A percentile compares a stretch with the other conserved stretches of the same genome.
phyloP scores from a whole-genome alignment of 2,888 invertebrate species.

The Terebella lapidaria region DNA sequence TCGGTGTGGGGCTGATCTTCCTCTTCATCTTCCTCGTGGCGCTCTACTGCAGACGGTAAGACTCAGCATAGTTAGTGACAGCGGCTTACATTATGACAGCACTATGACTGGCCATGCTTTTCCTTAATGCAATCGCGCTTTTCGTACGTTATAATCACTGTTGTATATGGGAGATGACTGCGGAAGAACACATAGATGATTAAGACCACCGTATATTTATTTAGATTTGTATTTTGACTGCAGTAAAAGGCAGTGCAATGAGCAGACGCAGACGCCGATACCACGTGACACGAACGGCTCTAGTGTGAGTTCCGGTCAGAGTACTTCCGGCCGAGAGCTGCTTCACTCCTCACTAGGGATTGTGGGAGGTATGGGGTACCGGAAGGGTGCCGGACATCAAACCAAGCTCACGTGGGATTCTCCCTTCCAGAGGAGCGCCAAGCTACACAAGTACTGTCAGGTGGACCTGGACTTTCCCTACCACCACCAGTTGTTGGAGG shows the following conservation, averaged over 20 bases:
- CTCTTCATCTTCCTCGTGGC: neutral
- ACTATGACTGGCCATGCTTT: no score
- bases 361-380: neutral
- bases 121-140: no score
- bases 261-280: neutral
- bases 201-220: no score
- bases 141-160: no score
- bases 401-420: neutral
- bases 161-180: no score
- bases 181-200: no score
- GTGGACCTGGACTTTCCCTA: neutral
- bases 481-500: no score
- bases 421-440: neutral
- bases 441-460: neutral
- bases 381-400: neutral
- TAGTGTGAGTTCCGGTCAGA: neutral
- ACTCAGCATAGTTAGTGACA: neutral
- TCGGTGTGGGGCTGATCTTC: neutral
- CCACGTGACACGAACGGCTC: neutral
- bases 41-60: neutral
- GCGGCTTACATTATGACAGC: no score
- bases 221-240: no score
- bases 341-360: neutral
- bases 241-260: neutral
- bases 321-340: neutral